Evolutionary conservation across 2,113 vertebrate genomes (phyloP).

Genomic region (Gasterosteus nipponicus): DNA sequence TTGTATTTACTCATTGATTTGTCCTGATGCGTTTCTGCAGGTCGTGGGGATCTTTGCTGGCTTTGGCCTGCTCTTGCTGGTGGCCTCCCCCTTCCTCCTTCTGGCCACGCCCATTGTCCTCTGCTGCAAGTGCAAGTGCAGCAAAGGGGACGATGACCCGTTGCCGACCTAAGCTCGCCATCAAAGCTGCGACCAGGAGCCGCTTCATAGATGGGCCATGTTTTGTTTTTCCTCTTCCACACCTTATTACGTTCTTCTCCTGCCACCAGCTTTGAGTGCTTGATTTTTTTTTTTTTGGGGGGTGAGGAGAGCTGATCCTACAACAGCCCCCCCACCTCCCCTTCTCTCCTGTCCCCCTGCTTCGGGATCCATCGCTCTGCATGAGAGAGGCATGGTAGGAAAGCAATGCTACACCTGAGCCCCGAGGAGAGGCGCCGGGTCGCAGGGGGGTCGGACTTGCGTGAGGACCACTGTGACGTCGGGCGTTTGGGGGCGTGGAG

Average conservation of each 20-base stretch:
- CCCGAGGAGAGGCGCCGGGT: constrained; percentile 40
- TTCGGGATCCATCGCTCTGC: constrained; percentile 71
- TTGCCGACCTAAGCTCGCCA: constrained; percentile 86
- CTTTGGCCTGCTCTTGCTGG: constrained; percentile 94
- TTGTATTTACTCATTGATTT: neutral
- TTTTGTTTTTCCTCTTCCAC: constrained; percentile 49
- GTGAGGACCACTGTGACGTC: constrained; percentile 20
- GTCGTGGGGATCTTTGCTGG: constrained; percentile 98
- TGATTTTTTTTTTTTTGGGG: constrained; percentile 49
- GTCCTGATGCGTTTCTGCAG: constrained; percentile 69
- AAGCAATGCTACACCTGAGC: constrained; percentile 23
- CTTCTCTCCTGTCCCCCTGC: neutral
- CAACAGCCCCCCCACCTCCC: constrained; percentile 17
- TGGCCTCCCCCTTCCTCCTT: constrained; percentile 96
- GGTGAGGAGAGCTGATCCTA: constrained; percentile 45
- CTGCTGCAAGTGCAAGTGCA: constrained; percentile 99
- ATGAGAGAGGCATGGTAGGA: constrained; percentile 57
- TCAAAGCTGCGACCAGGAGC: constrained; percentile 19
- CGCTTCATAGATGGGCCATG: constrained; percentile 45
- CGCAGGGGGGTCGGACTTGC: constrained; percentile 37
- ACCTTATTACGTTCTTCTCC: constrained; percentile 44
- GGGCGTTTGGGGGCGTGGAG: constrained; percentile 31
- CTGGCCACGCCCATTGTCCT: constrained; percentile 96
- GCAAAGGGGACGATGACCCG: constrained; percentile 97
- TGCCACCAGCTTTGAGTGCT: constrained; percentile 74